Conservation (phyloP, 2,113 vertebrate genomes). For the Sula dactylatra region DNA sequence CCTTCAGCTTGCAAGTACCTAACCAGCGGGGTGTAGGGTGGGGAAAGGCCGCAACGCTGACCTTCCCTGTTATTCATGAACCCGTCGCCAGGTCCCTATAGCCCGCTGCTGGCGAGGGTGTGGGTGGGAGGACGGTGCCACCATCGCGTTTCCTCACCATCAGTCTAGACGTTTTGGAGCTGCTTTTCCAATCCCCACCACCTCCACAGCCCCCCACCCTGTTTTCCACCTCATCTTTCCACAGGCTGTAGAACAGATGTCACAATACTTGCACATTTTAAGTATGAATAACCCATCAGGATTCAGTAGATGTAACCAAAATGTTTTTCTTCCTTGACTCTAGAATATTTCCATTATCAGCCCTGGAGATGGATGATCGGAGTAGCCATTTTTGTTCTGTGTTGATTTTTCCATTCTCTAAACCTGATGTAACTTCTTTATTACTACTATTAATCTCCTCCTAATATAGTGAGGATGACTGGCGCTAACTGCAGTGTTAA, state of each 20-base stretch:
- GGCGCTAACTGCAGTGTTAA: neutral
- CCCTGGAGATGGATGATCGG: neutral
- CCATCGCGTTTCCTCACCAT: neutral
- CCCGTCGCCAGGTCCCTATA: neutral
- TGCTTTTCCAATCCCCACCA: neutral
- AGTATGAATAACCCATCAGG: neutral
- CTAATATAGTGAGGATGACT: neutral
- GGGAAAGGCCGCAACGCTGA: neutral
- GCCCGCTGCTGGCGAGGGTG: neutral
- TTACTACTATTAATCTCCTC: neutral
- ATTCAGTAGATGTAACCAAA: neutral
- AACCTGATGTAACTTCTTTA: neutral
- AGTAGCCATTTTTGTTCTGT: neutral
- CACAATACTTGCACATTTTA: neutral
- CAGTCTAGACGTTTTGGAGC: neutral
- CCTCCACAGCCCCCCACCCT: neutral
- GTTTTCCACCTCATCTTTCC: neutral
- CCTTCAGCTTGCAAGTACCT: neutral
- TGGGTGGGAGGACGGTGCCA: neutral
- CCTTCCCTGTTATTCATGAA: neutral
- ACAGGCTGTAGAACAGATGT: neutral
- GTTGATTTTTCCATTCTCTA: neutral
- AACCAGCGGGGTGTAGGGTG: neutral
- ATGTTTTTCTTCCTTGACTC: neutral
- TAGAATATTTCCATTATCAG: neutral